A percentile compares a stretch with the other conserved stretches of the same genome.
phyloP scores from a whole-genome alignment of 2,113 vertebrate genomes.

The Crotalus tigris region DNA sequence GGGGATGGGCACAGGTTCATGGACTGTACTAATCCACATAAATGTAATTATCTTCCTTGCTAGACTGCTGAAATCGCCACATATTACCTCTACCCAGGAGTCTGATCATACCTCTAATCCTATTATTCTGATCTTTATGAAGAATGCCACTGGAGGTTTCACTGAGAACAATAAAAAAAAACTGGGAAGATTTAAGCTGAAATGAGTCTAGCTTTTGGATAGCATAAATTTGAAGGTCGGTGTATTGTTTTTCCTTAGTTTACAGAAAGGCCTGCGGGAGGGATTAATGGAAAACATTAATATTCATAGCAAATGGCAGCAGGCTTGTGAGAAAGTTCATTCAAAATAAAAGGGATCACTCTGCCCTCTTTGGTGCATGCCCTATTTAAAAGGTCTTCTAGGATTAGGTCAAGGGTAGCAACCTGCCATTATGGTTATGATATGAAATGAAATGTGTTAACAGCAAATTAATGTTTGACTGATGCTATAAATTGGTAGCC shows the following conservation, averaged over 20 bases:
- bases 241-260: slow-evolving; percentile 9
- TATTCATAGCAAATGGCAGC: not conserved
- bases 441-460: not conserved
- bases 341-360: not conserved
- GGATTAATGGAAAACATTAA: not conserved
- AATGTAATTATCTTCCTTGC: slow-evolving; percentile 55
- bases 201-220: not conserved
- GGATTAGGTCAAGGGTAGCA: not conserved
- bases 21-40: slow-evolving; percentile 57
- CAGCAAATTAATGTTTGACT: not conserved
- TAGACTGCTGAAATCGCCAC: slow-evolving; percentile 33
- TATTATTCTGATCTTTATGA: slow-evolving; percentile 35
- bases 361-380: not conserved
- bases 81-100: slow-evolving; percentile 9
- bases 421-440: not conserved
- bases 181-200: not conserved
- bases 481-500: not conserved
- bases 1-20: slow-evolving; percentile 39
- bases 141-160: slow-evolving; percentile 19
- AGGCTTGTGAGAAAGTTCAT: not conserved
- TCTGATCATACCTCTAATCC: slow-evolving; percentile 48
- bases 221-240: slow-evolving; percentile 18
- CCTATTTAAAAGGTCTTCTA: not conserved
- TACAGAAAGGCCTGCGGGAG: not conserved
- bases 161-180: slow-evolving; percentile 20